phyloP scores from a whole-genome alignment of 2,888 invertebrate species.

The Morpho deidamia region DNA sequence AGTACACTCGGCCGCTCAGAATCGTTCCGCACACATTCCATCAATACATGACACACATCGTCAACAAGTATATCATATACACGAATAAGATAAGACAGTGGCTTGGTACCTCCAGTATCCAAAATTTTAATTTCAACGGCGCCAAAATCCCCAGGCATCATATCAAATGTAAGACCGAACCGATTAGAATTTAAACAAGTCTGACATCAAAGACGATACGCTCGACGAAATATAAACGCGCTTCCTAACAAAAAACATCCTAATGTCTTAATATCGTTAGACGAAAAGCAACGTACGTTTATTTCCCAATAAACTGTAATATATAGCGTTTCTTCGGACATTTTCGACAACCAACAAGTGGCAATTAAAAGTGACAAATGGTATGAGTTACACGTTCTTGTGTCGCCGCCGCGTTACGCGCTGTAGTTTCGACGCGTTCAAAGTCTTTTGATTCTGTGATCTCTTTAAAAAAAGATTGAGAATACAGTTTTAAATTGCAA shows the following conservation, averaged over 20 bases:
- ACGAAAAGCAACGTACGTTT: constrained; percentile 32
- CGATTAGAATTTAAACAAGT: background rate
- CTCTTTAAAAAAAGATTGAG: background rate
- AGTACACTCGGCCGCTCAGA: no score
- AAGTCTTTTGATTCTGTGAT: constrained; percentile 39
- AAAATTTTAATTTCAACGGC: background rate
- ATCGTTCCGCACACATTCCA: no score
- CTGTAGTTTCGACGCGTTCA: constrained; percentile 47
- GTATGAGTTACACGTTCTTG: constrained; percentile 51
- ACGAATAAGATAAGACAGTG: no score
- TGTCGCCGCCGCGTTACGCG: constrained; percentile 46
- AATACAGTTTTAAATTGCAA: constrained; percentile 3
- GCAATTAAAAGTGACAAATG: constrained; percentile 79
- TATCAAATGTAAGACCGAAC: background rate
- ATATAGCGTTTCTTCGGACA: constrained; percentile 57
- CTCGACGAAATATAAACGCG: constrained; percentile 45
- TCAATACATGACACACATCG: no score
- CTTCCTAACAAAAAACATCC: constrained; percentile 49
- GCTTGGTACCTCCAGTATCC: no score
- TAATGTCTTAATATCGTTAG: constrained; percentile 56
- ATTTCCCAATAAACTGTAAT: constrained; percentile 72
- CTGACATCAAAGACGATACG: constrained; percentile 39
- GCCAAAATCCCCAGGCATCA: constrained; percentile 4
- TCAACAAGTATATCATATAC: no score
- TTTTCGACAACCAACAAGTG: constrained; percentile 67